Conservation (phyloP, 2,888 invertebrate species). For the Morpho achilles region DNA sequence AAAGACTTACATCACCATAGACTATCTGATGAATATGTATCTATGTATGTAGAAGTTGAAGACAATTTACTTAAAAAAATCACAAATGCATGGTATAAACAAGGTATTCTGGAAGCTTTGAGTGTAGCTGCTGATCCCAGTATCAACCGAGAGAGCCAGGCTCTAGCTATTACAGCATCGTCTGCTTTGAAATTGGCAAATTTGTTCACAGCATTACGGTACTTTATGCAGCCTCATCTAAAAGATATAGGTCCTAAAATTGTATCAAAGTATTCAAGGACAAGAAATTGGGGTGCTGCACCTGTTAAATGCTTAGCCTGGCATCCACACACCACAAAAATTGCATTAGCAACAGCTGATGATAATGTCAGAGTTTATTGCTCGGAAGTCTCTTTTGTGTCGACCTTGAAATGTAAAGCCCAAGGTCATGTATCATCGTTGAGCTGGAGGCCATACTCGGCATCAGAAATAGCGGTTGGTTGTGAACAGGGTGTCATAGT, state of each 20-base stretch:
- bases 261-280: constrained; percentile 69
- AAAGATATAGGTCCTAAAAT: constrained; percentile 74
- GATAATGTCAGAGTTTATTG: constrained; percentile 91
- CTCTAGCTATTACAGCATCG: constrained; percentile 77
- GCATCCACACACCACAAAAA: constrained; percentile 91
- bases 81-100: constrained; percentile 86
- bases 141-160: constrained; percentile 66
- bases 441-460: constrained; percentile 91
- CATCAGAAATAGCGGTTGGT: constrained; percentile 91
- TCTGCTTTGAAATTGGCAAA: constrained; percentile 75
- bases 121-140: constrained; percentile 79
- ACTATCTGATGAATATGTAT: constrained; percentile 77
- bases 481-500: constrained; percentile 91
- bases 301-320: constrained; percentile 89
- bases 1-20: constrained; percentile 80
- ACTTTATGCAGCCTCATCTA: constrained; percentile 80
- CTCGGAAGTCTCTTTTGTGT: constrained; percentile 79
- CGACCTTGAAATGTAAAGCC: constrained; percentile 82
- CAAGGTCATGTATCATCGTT: constrained; percentile 90
- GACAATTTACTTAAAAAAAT: constrained; percentile 87
- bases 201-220: constrained; percentile 71
- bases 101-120: constrained; percentile 85
- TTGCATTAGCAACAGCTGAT: constrained; percentile 92
- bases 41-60: constrained; percentile 80
- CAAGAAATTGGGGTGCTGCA: constrained; percentile 80